Base-by-base conservation (phyloP, 2,888 invertebrate species). In the Gymnosoma rotundatum region DNA sequence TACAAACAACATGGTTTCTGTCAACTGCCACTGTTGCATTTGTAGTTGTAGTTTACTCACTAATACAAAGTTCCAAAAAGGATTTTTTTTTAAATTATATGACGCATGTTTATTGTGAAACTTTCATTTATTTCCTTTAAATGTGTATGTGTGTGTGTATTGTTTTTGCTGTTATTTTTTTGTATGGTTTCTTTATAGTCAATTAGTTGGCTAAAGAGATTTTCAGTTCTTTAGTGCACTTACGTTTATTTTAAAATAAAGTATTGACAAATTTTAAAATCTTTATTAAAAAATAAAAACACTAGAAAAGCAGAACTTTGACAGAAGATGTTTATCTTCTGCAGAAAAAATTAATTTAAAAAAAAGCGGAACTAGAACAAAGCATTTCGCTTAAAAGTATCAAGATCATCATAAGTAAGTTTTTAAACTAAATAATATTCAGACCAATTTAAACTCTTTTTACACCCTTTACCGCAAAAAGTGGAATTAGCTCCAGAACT, bases 1-100 rank as follows among this genome's bases (percentile, higher is more conserved):
- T n/a, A 66, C 38, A 73, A 78, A 83, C 83, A 83, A 83, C 83
- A 83, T 78, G 83, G 78, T 69, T 78, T 48, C 78, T 83, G 78
- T 83, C 83, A 83, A 83, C 56, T 72, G 25, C 12, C 14, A 16
- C 20, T 18, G 25, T 25, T 64, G 5, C 9, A 38, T 16, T 50
- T 9, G 18, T 42, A 18, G 60, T 38, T 21, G 52, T 66, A 67
- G 64, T 48, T n/a, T 60, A 60, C 73, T 70, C 66, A 63, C 79
- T 66, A 67, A 80, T 61, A 72, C 72, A 45, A 52, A 48, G 16
- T 48, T 6, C 12, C 45, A 48, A 56, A 20, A 78, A 54, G 61
- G 12, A 84, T 78, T 82, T 64, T 32, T 66, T 58, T 32, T 81
- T 81, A 73, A 56, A 74, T 58, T 78, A 69, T 73, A 64, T 63